phyloP scores from a whole-genome alignment of 2,797 vertebrate species.

The Simalia tracyae region DNA sequence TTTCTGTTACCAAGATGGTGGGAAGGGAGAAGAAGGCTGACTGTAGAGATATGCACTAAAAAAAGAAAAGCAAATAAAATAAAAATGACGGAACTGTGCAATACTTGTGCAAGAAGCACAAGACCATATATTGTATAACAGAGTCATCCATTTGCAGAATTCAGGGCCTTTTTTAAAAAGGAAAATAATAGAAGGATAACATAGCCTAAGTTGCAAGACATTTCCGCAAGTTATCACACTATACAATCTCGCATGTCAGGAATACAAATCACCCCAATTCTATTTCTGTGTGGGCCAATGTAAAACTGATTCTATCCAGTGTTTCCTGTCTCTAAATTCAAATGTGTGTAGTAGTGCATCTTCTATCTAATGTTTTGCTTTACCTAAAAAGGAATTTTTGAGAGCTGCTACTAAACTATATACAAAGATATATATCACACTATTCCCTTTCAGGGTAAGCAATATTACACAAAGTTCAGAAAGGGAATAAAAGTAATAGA shows the following conservation, averaged over 20 bases:
- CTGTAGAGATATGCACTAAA: not conserved
- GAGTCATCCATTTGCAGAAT: conserved; percentile 49
- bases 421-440: no score
- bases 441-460: no score
- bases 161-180: conserved; percentile 54
- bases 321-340: conserved; percentile 34
- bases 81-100: conserved; percentile 38
- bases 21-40: not conserved
- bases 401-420: no score
- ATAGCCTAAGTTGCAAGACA: conserved; percentile 54
- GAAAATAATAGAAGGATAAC: conserved; percentile 50
- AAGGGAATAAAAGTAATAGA: no score
- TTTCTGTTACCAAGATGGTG: not conserved
- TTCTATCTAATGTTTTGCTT: not conserved
- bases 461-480: no score
- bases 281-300: conserved; percentile 34
- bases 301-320: conserved; percentile 11
- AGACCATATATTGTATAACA: conserved; percentile 63
- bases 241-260: no score
- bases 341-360: not conserved
- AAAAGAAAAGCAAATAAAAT: not conserved
- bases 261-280: conserved; percentile 39
- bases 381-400: not conserved
- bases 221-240: conserved; percentile 48
- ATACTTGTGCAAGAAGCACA: conserved; percentile 44